Base-by-base conservation (phyloP, 2,113 vertebrate species). In the Dipodomys merriami region DNA sequence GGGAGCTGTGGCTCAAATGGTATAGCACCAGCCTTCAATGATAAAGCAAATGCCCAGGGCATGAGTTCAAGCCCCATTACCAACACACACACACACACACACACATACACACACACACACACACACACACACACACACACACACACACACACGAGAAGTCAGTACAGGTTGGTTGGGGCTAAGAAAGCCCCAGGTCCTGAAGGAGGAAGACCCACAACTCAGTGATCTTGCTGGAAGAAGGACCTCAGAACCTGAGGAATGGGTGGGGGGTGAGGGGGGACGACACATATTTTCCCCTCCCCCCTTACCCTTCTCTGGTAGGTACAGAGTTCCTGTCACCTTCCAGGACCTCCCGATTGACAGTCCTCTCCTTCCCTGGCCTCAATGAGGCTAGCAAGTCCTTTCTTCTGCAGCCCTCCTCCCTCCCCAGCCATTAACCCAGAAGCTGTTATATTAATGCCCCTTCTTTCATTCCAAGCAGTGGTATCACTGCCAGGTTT, bases 381-480 rank as follows among this genome's bases (percentile, higher is more conserved):
- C 7, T 67, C 44, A 5, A 25, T 11, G 27, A n/a, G n/a, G 35
- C 68, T 33, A 71, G 64, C 0, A 1, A 8, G 68, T n/a, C n/a
- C 7, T 46, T 20, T 68, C 0, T 11, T 68, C 0, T 11, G 39
- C 35, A n/a, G 0, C 4, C 22, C 46, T 27, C 27, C 53, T 11
- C 29, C 60, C 20, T 83, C n/a, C 30, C 5, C 9, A 64, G 65
- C 93, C 60, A 57, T 96, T 91, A 95, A 83, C 84, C 13, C 20
- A 57, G 74, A 85, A 85, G 73, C 39, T 33, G 78, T 62, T 85
- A 8, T 93, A 83, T 94, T 96, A 88, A 90, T 73, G 91, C 83
- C 80, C 82, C 86, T 90, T 94, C 68, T 83, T 39, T 91, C 76
- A 49, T 95, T 96, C 91, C 74, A 89, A 93, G 79, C 71, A 79